Evolutionary conservation across 2,113 vertebrate species (phyloP), one percentile per base, ranked within the genome.

Genomic region (Colius striatus): DNA sequence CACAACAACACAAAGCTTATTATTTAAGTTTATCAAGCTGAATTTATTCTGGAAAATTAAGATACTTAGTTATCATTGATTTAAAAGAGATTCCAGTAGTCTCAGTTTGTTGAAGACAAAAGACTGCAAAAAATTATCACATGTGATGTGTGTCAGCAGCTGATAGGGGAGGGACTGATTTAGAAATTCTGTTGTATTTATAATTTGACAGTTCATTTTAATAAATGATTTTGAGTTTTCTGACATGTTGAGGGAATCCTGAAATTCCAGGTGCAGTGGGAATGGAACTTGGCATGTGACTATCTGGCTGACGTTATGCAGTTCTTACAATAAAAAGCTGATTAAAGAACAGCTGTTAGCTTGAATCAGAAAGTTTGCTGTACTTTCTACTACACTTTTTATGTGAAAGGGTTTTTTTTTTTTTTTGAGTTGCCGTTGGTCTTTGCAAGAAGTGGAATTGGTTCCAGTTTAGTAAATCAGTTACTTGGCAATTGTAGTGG

Each of bases 311-410:
- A 83, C 27, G 66, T 4, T 45, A 45, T 25, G 27, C 88, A 82
- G 61, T 25, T 83, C 85, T 92, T 90, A 20, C 26, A 93, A n/a
- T 45, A 67, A 86, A 57, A 84, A 79, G 11, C 90, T 89, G 48
- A 92, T 95, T 62, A 71, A 86, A 87, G 73, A 90, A 65, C 97
- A 97, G 97, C 96, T 98, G 97, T 88, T 90, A 74, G 93, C 94
- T 97, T 65, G 97, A 97, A 96, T 97, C 94, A 79, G 54, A 95
- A 84, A 55, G 68, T 82, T 93, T 87, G 43, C 75, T 81, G 54
- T 10, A 36, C 65, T 87, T 82, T 51, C 48, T 82, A 1, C 63
- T 91, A 51, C 43, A 71, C 30, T 13, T 86, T 47, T 47, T 61
- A 66, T 84, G 84, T 88, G 87, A 74, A 86, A 90, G 18, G 4